Conservation (phyloP, 1,140 invertebrate genomes). For the Argopecten irradians region DNA sequence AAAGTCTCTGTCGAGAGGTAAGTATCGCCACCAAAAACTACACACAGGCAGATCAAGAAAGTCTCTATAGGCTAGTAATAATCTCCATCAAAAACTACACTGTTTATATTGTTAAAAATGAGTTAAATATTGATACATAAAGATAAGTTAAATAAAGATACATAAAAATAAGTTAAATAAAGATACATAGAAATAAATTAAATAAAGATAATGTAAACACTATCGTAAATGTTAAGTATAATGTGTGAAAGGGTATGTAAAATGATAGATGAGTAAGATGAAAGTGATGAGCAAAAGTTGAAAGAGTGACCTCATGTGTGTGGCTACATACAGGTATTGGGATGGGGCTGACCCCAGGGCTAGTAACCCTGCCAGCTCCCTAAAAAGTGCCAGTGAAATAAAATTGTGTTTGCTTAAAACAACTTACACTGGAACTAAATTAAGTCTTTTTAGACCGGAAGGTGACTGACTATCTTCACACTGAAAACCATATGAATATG, state of each 20-base stretch:
- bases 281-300: too few relatives aligned
- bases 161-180: background rate
- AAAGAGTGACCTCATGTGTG: too few relatives aligned
- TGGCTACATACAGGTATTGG: too few relatives aligned
- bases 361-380: too few relatives aligned
- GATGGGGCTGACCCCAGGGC: too few relatives aligned
- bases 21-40: constrained; percentile 33
- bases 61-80: constrained; percentile 43
- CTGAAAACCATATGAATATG: background rate
- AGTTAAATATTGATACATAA: background rate
- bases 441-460: background rate
- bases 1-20: background rate
- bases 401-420: too few relatives aligned
- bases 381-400: too few relatives aligned
- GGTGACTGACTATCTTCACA: background rate
- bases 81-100: background rate
- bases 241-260: too few relatives aligned
- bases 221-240: background rate
- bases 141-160: background rate
- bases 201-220: background rate
- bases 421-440: too few relatives aligned
- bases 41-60: background rate
- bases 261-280: too few relatives aligned
- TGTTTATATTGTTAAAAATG: background rate
- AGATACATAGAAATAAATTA: background rate